Percentiles rank a stretch among this genome's conserved stretches.
phyloP scores from a whole-genome alignment of 2,113 vertebrate genomes.

The Sapajus apella region DNA sequence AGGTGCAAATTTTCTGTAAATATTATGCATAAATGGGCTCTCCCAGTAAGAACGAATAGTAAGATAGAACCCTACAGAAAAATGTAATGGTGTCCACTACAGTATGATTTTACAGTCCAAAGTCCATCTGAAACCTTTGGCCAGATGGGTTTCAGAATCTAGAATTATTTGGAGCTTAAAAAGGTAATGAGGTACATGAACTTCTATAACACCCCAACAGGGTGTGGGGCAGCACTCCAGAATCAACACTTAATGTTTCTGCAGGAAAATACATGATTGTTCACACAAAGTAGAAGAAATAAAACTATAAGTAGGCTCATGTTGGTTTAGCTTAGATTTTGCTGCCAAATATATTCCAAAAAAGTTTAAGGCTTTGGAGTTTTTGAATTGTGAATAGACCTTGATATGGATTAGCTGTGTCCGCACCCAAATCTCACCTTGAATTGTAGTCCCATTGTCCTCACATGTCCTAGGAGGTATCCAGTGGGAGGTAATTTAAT shows the following conservation, averaged over 20 bases:
- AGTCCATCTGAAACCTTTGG: constrained; percentile 11
- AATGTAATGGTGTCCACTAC: background rate
- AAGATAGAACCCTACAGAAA: background rate
- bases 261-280: background rate
- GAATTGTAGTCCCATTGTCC: too few species aligned
- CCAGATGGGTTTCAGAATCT: background rate
- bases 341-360: background rate
- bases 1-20: background rate
- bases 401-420: too few species aligned
- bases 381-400: background rate
- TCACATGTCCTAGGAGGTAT: too few species aligned
- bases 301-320: background rate
- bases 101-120: background rate
- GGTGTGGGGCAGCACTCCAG: background rate
- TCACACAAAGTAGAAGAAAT: background rate
- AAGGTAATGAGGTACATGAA: background rate
- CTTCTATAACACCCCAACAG: background rate
- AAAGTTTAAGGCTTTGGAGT: background rate
- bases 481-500: too few species aligned
- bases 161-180: background rate
- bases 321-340: background rate
- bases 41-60: background rate
- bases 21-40: background rate
- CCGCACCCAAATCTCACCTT: too few species aligned
- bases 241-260: background rate